A percentile compares a stretch with the other conserved stretches of the same genome.
phyloP scores from a whole-genome alignment of 2,797 vertebrate species.

The Phataginus tetradactyla region DNA sequence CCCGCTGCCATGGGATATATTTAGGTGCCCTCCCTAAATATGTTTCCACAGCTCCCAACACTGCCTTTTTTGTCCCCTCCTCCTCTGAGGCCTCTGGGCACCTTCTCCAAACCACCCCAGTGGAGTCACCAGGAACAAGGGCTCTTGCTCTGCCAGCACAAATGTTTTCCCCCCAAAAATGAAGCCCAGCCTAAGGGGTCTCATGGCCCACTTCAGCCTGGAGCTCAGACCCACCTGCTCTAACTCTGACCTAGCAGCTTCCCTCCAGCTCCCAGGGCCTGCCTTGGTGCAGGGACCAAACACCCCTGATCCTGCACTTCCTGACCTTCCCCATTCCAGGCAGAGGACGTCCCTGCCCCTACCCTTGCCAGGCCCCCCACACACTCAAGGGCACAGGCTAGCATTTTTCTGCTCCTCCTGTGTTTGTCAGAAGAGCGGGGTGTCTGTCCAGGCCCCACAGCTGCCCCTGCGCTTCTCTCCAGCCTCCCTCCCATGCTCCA shows the following conservation, averaged over 20 bases:
- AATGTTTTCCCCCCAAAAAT: not conserved
- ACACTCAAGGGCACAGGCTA: not conserved
- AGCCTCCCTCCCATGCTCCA: not conserved
- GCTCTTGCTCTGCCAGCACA: constrained; percentile 51
- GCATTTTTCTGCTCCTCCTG: not conserved
- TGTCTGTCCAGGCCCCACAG: not conserved
- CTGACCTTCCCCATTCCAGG: not conserved
- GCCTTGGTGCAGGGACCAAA: not conserved
- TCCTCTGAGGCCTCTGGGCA: constrained; percentile 42
- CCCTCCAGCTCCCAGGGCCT: not conserved
- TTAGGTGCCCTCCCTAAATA: constrained; percentile 57
- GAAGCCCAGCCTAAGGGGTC: not conserved
- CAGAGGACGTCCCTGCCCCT: not conserved
- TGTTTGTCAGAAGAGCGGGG: not conserved
- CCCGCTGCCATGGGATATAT: constrained; percentile 43
- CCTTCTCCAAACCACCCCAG: constrained; percentile 47
- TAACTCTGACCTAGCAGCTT: not conserved
- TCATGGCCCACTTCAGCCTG: not conserved
- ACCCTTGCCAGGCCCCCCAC: not conserved
- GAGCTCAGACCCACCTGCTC: not conserved
- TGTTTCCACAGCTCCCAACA: constrained; percentile 65
- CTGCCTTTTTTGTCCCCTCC: constrained; percentile 77
- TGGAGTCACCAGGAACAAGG: constrained; percentile 36
- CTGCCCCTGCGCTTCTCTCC: not conserved
- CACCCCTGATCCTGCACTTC: not conserved